Conservation (phyloP, 53 echinoderm and acorn worm species). For the Holothuria scabra region DNA sequence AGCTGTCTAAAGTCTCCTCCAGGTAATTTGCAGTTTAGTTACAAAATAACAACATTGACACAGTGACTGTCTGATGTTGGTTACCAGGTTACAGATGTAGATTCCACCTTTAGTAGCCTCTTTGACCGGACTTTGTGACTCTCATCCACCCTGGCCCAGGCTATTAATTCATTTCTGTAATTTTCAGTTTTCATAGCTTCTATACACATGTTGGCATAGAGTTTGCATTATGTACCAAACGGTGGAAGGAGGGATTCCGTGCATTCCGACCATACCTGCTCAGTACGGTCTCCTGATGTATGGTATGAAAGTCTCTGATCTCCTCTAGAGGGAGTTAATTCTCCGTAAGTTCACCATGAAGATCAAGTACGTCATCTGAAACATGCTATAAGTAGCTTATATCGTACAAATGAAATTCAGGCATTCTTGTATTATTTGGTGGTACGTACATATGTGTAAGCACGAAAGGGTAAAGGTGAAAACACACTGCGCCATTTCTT, state of each 20-base stretch:
- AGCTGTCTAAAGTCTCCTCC: too few relatives aligned
- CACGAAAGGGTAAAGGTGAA: too few relatives aligned
- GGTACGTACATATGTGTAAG: too few relatives aligned
- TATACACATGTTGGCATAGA: neutral
- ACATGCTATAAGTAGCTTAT: too few relatives aligned
- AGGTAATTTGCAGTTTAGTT: too few relatives aligned
- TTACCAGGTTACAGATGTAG: neutral
- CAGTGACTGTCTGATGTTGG: too few relatives aligned
- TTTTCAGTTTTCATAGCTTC: neutral
- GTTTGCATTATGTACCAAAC: neutral
- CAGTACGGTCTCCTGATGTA: neutral
- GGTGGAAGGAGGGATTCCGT: neutral
- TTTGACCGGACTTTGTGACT: constrained; percentile 26
- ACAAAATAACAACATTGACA: too few relatives aligned
- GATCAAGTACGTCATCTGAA: too few relatives aligned
- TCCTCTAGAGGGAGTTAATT: constrained; percentile 4
- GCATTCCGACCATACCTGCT: constrained; percentile 16
- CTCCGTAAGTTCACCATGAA: neutral
- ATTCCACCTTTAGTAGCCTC: neutral
- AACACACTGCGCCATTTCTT: too few relatives aligned
- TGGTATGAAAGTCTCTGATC: neutral
- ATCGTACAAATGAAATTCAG: too few relatives aligned
- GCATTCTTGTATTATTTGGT: too few relatives aligned
- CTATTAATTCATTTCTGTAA: constrained; percentile 4
- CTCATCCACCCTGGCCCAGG: neutral